Percentiles rank a stretch among this genome's conserved stretches.
Conservation (phyloP, 2,113 vertebrate genomes). For the Candoia aspera region DNA sequence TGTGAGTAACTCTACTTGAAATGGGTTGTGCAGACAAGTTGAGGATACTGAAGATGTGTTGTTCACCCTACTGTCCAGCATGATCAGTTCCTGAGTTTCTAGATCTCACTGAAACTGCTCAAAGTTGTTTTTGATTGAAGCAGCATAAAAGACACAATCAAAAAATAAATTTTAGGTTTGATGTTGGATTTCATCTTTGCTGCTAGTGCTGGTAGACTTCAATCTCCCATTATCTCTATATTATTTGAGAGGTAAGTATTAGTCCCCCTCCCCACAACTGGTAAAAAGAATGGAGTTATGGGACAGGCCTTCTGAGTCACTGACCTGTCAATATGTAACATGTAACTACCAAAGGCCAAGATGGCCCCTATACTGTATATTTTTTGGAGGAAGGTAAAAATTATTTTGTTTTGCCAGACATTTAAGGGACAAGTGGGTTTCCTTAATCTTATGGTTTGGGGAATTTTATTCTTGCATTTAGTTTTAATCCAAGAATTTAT, state of each 20-base stretch:
- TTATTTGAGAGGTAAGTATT: neutral
- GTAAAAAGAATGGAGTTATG: neutral
- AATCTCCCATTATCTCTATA: neutral
- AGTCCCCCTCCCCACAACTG: neutral
- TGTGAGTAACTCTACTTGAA: neutral
- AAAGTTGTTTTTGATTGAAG: neutral
- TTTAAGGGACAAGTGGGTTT: neutral
- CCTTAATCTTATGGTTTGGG: neutral
- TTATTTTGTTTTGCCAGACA: neutral
- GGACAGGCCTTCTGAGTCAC: neutral
- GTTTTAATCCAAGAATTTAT: too few species aligned
- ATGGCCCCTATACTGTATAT: neutral
- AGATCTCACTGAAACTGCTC: neutral
- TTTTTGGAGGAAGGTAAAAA: neutral
- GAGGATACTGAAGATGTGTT: neutral
- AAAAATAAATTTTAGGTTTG: neutral
- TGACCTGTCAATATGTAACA: neutral
- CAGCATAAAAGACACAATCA: neutral
- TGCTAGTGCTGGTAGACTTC: neutral
- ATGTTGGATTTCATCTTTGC: neutral
- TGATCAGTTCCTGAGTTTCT: neutral
- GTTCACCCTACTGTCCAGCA: neutral
- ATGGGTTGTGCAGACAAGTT: neutral
- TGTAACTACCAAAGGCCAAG: neutral
- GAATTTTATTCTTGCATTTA: neutral